These are phyloP conservation scores for Solenopsis fugax DNA, from an alignment of 1,140 invertebrate species.

Conservation along the genomic window DNA sequence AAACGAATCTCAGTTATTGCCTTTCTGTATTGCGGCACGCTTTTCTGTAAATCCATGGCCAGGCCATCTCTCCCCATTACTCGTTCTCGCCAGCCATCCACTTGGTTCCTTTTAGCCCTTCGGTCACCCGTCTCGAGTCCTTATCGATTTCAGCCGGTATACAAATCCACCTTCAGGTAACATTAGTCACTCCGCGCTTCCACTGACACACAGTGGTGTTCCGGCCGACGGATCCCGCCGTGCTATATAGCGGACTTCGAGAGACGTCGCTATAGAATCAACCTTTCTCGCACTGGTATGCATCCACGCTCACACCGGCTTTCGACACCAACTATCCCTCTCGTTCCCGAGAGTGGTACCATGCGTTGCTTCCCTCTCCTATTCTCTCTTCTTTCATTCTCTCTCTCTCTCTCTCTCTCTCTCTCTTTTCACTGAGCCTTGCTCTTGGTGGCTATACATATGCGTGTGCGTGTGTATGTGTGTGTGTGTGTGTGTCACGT, in stretches of 20 bases:
- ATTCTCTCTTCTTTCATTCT: slow-evolving; percentile 33
- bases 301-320: slow-evolving; percentile 26
- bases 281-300: slow-evolving; percentile 48
- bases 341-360: slow-evolving; percentile 26
- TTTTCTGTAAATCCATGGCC: slow-evolving; percentile 61
- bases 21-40: slow-evolving; percentile 4
- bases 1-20: slow-evolving; percentile 30
- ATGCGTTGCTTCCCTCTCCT: slow-evolving; percentile 35
- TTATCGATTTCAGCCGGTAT: slow-evolving; percentile 82
- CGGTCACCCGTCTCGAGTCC: slow-evolving; percentile 50
- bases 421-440: slow-evolving; percentile 51
- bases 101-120: slow-evolving; percentile 52
- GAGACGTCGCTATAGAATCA: slow-evolving; percentile 65
- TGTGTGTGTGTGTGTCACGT: slow-evolving; percentile 41
- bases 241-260: slow-evolving; percentile 63
- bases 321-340: slow-evolving; percentile 26
- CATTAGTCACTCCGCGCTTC: slow-evolving; percentile 80
- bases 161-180: slow-evolving; percentile 81
- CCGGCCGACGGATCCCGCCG: slow-evolving; percentile 58
- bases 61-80: slow-evolving; percentile 58
- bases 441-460: slow-evolving; percentile 50
- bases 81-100: slow-evolving; percentile 20
- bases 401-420: slow-evolving; percentile 49
- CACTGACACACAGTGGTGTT: slow-evolving; percentile 72
- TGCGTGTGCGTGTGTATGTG: too few relatives aligned